A percentile compares a stretch with the other conserved stretches of the same genome.
Conservation (phyloP, 2,113 vertebrate species). For the Lynx canadensis region DNA sequence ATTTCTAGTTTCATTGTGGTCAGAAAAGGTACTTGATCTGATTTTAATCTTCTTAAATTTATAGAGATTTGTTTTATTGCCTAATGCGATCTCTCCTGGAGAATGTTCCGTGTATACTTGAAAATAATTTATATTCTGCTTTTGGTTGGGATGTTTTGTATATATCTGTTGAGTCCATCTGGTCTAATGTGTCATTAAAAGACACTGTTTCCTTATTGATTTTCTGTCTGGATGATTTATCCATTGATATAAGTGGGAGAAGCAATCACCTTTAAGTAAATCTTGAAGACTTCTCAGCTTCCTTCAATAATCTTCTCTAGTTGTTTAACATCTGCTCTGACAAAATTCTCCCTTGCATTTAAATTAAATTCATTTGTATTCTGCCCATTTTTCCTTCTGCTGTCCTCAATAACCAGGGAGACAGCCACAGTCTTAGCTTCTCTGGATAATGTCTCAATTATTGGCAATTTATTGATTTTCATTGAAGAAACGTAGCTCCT, state of each 20-base stretch:
- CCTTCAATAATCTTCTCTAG: background rate
- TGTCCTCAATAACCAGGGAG: background rate
- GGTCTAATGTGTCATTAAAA: background rate
- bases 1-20: background rate
- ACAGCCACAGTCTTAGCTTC: background rate
- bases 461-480: slow-evolving; percentile 24
- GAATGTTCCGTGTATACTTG: background rate
- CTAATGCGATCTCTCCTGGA: background rate
- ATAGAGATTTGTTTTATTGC: background rate
- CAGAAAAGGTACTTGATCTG: background rate
- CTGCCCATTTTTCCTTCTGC: background rate
- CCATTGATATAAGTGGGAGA: background rate
- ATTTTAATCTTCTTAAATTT: background rate
- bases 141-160: background rate
- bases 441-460: background rate
- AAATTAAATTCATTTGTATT: background rate
- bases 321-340: slow-evolving; percentile 3
- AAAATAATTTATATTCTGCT: background rate
- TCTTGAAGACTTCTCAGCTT: background rate
- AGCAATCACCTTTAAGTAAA: background rate
- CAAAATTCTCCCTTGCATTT: slow-evolving; percentile 45
- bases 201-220: background rate
- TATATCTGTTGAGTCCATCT: background rate
- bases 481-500: background rate
- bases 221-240: background rate